Evolutionary conservation across 2,888 invertebrate genomes (phyloP).

Genomic region (Erebia epiphron): DNA sequence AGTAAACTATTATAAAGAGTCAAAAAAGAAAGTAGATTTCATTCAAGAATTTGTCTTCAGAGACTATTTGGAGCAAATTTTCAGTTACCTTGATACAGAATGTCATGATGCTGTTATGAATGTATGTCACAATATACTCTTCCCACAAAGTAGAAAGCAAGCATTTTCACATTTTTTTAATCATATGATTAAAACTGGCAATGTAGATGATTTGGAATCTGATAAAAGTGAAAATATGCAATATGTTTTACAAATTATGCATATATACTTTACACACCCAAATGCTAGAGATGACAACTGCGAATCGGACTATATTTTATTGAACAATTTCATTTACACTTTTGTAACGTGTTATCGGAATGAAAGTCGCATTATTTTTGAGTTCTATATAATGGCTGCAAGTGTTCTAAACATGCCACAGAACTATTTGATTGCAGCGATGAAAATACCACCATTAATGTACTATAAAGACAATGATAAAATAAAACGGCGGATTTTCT

Average conservation of each 20-base stretch:
- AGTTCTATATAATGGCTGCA: slow-evolving; percentile 67
- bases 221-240: slow-evolving; percentile 76
- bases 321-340: slow-evolving; percentile 65
- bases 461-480: slow-evolving; percentile 62
- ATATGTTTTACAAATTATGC: slow-evolving; percentile 73
- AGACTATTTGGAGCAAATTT: slow-evolving; percentile 66
- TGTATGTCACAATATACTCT: slow-evolving; percentile 63
- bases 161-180: slow-evolving; percentile 65
- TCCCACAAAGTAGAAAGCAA: slow-evolving; percentile 64
- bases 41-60: slow-evolving; percentile 62
- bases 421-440: slow-evolving; percentile 63
- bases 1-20: slow-evolving; percentile 63
- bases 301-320: slow-evolving; percentile 52
- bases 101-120: slow-evolving; percentile 52
- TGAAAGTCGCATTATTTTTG: slow-evolving; percentile 70
- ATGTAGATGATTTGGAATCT: slow-evolving; percentile 62
- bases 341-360: slow-evolving; percentile 65
- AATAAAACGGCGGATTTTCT: slow-evolving; percentile 62
- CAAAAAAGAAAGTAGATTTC: slow-evolving; percentile 71
- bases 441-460: slow-evolving; percentile 56
- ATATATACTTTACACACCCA: slow-evolving; percentile 64
- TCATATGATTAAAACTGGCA: slow-evolving; percentile 68
- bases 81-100: slow-evolving; percentile 61
- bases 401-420: slow-evolving; percentile 66
- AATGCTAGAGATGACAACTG: slow-evolving; percentile 47